phyloP scores from a whole-genome alignment of 2,888 invertebrate genomes.

The Drosophila mimetica region DNA sequence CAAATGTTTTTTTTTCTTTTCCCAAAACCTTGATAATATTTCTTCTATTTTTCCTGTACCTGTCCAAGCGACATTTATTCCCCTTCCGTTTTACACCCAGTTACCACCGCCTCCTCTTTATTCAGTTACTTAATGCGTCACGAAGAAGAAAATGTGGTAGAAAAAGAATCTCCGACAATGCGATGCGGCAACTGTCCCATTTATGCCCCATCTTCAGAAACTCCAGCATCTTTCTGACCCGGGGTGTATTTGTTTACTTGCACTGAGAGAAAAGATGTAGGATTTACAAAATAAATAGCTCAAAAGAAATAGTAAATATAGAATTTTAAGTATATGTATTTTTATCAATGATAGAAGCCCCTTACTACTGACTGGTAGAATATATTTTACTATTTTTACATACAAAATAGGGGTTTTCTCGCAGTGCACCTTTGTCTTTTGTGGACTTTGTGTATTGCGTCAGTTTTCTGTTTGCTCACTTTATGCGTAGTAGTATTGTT shows the following conservation, averaged over 20 bases:
- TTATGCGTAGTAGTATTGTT: constrained; percentile 26
- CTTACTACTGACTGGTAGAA: no score
- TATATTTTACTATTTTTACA: no score
- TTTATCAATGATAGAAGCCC: no score
- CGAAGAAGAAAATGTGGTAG: constrained; percentile 1
- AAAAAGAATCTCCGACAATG: constrained; percentile 5
- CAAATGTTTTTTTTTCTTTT: no score
- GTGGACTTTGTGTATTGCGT: constrained; percentile 5
- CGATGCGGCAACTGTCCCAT: constrained; percentile 10
- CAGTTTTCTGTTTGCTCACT: constrained; percentile 12
- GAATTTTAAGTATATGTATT: no score
- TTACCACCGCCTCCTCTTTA: not conserved
- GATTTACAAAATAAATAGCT: not conserved
- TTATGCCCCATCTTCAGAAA: not conserved
- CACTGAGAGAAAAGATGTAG: not conserved
- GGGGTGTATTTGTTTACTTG: constrained; percentile 1
- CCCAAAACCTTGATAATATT: no score
- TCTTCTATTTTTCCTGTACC: not conserved
- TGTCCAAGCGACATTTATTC: not conserved
- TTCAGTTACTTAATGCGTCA: constrained; percentile 13
- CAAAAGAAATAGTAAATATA: not conserved
- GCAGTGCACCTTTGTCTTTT: not conserved
- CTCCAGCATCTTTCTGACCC: not conserved
- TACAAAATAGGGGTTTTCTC: no score
- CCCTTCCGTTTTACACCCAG: not conserved